Evolutionary conservation across 2,797 vertebrate species (phyloP).

Genomic region (Monodelphis domestica): DNA sequence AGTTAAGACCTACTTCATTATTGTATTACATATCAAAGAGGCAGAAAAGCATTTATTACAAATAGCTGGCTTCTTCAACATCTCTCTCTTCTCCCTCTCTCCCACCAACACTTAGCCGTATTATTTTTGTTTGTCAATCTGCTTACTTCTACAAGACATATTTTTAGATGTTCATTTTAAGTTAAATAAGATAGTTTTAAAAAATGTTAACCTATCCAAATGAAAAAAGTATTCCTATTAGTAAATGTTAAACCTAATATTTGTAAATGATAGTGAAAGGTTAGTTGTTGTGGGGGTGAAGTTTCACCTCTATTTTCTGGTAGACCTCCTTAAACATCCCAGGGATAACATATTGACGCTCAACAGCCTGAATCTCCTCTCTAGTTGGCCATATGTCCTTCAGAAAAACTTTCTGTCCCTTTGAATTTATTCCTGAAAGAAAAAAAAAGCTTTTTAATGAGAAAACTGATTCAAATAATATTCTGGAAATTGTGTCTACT

Average conservation of each 20-base stretch:
- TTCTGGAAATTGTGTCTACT: background rate
- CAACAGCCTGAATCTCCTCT: slow-evolving; percentile 95
- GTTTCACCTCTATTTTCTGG: slow-evolving; percentile 94
- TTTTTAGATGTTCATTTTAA: background rate
- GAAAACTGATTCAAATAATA: background rate
- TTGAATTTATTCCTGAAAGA: slow-evolving; percentile 87
- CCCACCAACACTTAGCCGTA: background rate
- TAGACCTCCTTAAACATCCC: slow-evolving; percentile 99
- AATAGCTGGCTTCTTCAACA: background rate
- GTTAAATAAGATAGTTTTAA: background rate
- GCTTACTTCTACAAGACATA: background rate
- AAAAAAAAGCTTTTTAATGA: slow-evolving; percentile 19
- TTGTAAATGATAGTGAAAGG: background rate
- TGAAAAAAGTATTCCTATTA: background rate
- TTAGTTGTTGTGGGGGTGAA: background rate
- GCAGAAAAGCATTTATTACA: background rate
- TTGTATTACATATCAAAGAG: background rate
- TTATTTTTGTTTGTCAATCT: background rate
- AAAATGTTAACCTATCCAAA: background rate
- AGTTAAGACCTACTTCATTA: background rate
- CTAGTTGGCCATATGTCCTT: slow-evolving; percentile 97
- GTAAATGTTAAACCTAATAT: background rate
- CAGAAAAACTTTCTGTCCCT: slow-evolving; percentile 92
- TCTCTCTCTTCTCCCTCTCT: accelerated
- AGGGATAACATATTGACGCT: slow-evolving; percentile 93